Percentiles rank a stretch among this genome's conserved stretches.
phyloP scores from a whole-genome alignment of 2,888 invertebrate genomes.

The Polyploca ridens region DNA sequence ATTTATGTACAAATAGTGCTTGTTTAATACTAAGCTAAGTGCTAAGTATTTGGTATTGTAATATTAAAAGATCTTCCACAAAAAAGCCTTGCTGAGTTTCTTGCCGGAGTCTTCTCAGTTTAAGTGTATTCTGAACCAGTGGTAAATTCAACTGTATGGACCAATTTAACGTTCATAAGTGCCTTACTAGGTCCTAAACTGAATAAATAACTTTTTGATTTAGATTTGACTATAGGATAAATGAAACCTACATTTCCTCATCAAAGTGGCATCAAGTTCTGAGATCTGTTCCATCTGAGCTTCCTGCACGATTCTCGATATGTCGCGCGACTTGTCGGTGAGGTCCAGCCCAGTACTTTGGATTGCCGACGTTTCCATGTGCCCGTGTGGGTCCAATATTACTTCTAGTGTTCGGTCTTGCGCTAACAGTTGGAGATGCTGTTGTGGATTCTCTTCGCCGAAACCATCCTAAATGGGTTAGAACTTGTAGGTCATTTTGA shows the following conservation, averaged over 20 bases:
- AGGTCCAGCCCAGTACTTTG: constrained; percentile 39
- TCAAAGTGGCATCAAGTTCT: constrained; percentile 60
- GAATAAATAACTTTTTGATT: too few species aligned
- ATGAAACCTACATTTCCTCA: constrained; percentile 58
- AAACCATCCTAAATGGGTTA: constrained; percentile 63
- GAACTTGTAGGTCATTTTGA: too few species aligned
- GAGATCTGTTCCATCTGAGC: constrained; percentile 64
- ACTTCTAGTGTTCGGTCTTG: constrained; percentile 61
- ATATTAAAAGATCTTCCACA: too few species aligned
- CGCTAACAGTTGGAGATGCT: constrained; percentile 47
- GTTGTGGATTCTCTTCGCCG: constrained; percentile 67
- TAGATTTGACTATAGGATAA: not conserved
- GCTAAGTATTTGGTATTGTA: too few species aligned
- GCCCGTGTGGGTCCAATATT: constrained; percentile 50
- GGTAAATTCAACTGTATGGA: too few species aligned
- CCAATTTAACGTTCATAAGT: too few species aligned
- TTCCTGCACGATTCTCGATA: constrained; percentile 38
- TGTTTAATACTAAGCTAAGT: too few species aligned
- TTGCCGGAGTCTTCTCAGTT: too few species aligned
- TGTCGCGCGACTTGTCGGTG: constrained; percentile 54
- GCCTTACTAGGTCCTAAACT: too few species aligned
- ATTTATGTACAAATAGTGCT: too few species aligned
- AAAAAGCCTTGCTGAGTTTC: too few species aligned
- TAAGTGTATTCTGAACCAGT: too few species aligned
- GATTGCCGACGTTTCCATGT: not conserved